Base-by-base conservation (phyloP, 2,113 vertebrate species). In the Tringa solitaria region DNA sequence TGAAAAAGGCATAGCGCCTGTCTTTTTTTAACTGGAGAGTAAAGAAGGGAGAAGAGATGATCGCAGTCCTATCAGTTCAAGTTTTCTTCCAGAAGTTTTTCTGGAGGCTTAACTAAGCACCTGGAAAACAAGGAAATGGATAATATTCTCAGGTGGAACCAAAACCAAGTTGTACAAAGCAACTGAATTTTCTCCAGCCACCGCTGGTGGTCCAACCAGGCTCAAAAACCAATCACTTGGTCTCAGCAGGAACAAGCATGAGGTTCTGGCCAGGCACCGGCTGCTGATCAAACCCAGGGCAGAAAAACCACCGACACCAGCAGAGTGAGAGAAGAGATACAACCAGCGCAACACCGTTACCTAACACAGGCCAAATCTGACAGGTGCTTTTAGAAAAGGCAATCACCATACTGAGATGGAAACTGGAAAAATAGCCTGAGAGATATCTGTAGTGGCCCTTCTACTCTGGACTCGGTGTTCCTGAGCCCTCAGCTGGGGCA, bases 381-480 rank as follows among this genome's bases (percentile, higher is more conserved):
- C 54, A 73, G 69, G 41, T 37, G 65, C 64, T 84, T 65, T 6
- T 9, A 43, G 54, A 16, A 65, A 76, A 28, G 51, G 48, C 46
- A 33, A 11, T 17, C 46, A 14, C 14, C 64, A 17, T 0, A 1
- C n/a, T 5, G 74, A 35, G 39, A 4, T 3, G n/a, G 35, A 64
- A 76, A 57, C 4, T 1, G 33, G 65, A 60, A 33, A 67, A 17
- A 6, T 1, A 76, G 68, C 33, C 73, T 0, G 1, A 48, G 76
- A 3, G 0, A 14, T 12, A 26, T 1, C 20, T 30, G 56, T 37
- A 27, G 21, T 0, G 28, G n/a, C 6, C 60, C 41, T n/a, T 21
- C 22, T 27, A 11, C 37, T 59, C 89, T 32, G 26, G 4, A 7
- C 11, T 16, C 27, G 6, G 51, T 6, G 19, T 7, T 32, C 16